Conservation (phyloP, 2,888 invertebrate genomes). For the Gortyna flavago region DNA sequence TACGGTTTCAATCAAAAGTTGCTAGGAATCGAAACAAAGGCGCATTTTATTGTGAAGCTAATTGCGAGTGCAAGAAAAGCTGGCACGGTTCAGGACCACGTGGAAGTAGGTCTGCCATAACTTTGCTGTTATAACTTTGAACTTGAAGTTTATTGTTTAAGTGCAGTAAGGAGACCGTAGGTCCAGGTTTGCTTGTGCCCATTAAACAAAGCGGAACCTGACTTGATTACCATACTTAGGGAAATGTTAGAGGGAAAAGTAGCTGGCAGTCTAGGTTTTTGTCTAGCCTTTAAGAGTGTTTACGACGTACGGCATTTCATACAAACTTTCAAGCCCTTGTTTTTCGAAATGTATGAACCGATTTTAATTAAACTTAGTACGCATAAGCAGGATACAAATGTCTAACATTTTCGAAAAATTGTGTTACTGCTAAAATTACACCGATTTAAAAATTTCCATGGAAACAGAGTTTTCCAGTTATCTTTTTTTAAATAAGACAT, state of each 20-base stretch:
- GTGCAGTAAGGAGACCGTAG: background rate
- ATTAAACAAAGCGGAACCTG: background rate
- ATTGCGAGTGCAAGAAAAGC: slow-evolving; percentile 36
- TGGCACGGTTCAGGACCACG: slow-evolving; percentile 23
- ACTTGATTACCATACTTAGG: background rate
- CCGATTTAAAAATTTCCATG: too few relatives aligned
- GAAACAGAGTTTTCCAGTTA: too few relatives aligned
- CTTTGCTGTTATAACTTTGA: slow-evolving; percentile 33
- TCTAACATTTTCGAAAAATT: too few relatives aligned
- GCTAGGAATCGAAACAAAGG: slow-evolving; percentile 9
- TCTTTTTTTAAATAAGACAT: too few relatives aligned
- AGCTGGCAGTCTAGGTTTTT: background rate
- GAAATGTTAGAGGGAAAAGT: background rate
- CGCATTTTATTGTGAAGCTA: slow-evolving; percentile 35
- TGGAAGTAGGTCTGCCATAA: slow-evolving; percentile 7
- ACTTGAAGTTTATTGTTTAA: slow-evolving; percentile 23
- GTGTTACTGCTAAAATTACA: too few relatives aligned
- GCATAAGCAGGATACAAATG: too few relatives aligned
- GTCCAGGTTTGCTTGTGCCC: background rate
- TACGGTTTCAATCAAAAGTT: slow-evolving; percentile 23
- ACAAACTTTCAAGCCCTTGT: too few relatives aligned
- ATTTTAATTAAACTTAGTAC: too few relatives aligned
- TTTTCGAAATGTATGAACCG: too few relatives aligned
- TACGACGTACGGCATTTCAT: too few relatives aligned
- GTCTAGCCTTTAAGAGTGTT: too few relatives aligned